These are phyloP conservation scores for Acropternis orthonyx DNA, from an alignment of 2,797 vertebrate species.

Conservation along the genomic window DNA sequence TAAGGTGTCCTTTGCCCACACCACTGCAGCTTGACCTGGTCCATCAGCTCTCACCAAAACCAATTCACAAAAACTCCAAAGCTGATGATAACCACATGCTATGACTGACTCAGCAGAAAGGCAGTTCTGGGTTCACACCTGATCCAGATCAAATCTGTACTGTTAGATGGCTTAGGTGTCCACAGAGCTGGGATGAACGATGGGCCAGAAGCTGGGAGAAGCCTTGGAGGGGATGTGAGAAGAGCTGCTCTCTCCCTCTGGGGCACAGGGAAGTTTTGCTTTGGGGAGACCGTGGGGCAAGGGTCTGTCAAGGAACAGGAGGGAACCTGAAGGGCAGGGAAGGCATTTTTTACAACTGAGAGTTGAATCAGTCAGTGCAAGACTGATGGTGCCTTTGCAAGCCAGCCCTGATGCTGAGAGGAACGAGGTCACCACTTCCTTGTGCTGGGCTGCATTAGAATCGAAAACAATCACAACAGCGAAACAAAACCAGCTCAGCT, in stretches of 20 bases:
- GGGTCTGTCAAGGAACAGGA: background rate
- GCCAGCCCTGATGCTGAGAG: background rate
- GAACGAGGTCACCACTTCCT: slow-evolving; percentile 16
- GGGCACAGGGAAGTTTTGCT: background rate
- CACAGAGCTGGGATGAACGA: background rate
- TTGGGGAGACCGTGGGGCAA: background rate
- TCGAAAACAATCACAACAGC: slow-evolving; percentile 26
- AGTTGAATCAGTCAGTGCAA: fast-evolving
- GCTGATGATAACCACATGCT: background rate
- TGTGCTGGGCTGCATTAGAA: background rate
- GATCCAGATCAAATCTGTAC: no score
- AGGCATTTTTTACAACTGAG: fast-evolving
- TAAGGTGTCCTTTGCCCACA: background rate
- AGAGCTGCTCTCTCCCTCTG: background rate
- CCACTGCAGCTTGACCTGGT: background rate
- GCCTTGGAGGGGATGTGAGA: background rate
- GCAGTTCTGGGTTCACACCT: background rate
- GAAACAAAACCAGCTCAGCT: slow-evolving; percentile 63
- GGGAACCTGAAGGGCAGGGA: background rate
- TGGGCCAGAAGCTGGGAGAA: background rate
- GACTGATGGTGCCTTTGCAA: background rate
- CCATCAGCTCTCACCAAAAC: background rate
- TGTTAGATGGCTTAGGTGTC: background rate
- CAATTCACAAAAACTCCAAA: background rate
- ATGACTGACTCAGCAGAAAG: background rate